Evolutionary conservation across 2,113 vertebrate species (phyloP), one percentile per base, ranked within the genome.

Genomic region (Solea senegalensis): DNA sequence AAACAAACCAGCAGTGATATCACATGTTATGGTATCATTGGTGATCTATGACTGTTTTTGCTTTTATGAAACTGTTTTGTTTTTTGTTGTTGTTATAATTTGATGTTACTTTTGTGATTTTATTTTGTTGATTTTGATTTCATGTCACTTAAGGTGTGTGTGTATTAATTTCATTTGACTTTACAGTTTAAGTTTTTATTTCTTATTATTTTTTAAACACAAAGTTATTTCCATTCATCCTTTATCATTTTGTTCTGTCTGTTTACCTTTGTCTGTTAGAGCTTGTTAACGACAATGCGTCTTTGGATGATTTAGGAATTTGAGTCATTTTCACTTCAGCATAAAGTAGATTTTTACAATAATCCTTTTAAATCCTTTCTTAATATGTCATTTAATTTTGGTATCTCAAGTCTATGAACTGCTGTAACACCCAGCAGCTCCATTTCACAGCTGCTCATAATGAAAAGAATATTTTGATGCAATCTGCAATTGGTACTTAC

Each of bases 371-470:
- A 81, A 82, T 84, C 80, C 80, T 70, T 61, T 69, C 21, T 57
- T 34, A 57, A 83, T 76, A 53, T 71, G 58, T n/a, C 9, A 15
- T 82, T 80, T 78, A 45, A 45, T 74, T 83, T 81, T 62, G 28
- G 58, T 67, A 46, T 70, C 72, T 69, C 69, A 83, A 60, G 74
- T 75, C 46, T 67, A 48, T 50, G 74, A 81, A 69, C 61, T 57
- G 46, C 59, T 72, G 27, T 75, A 54, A 64, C 66, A 54, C 59
- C 56, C 49, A 12, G 41, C 59, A 63, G 57, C 57, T 68, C 43
- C 11, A 21, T 67, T 58, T 86, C 77, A 82, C 78, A 69, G 71
- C 77, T 70, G 74, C 69, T 83, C 40, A 62, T 72, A 66, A 74
- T 69, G 57, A 64, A 76, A 68, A 69, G 1, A 85, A 66, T 69